Evolutionary conservation across 2,888 invertebrate species (phyloP), one percentile per base, ranked within the genome.

Genomic region (Ceriagrion tenellum): DNA sequence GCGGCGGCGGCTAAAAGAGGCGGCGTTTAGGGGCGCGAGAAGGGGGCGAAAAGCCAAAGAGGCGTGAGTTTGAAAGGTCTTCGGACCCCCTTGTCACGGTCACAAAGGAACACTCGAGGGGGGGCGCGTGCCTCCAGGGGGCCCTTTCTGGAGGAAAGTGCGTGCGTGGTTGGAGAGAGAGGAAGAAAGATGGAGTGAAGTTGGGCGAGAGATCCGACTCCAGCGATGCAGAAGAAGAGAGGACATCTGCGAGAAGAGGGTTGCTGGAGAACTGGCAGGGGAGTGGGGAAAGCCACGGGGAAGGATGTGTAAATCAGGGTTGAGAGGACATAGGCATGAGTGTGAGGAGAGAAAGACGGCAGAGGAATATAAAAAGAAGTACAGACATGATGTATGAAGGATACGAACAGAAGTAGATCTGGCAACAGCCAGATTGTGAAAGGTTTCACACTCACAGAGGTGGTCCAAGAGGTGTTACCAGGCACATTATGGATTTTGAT

Each of bases 31-130:
- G 47, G 3, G 56, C 90, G 59, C 56, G 26, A 6, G 59, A 59
- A 59, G 59, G 89, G 26, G 55, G 89, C 23, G 18, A 18, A 18
- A 69, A 26, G 91, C 59, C 63, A 40, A 40, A 91, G 59, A 63
- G 91, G 91, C 63, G 63, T 69, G 93, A 69, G 69, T 69, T 69
- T 93, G 93, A 93, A 59, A 93, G 69, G 93, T 93, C 69, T 69
- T 93, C 56, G 59, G 93, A 35, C 0, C 23, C 69, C 63, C 63
- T 47, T 63, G 63, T 69, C 63, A 63, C 63, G 63, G 69, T 69
- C 93, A 74, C 74, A n/a, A 93, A 93, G 69, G 23, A 47, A 93
- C 47, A 12, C 40, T n/a, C 69, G 30, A 40, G 23, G 55, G 47
- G 59, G 16, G 20, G 88, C 16, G 88, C 47, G 35, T 40, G 40